These are phyloP conservation scores for Phasianus colchicus DNA, from an alignment of 2,113 vertebrate genomes.

Conservation along the genomic window DNA sequence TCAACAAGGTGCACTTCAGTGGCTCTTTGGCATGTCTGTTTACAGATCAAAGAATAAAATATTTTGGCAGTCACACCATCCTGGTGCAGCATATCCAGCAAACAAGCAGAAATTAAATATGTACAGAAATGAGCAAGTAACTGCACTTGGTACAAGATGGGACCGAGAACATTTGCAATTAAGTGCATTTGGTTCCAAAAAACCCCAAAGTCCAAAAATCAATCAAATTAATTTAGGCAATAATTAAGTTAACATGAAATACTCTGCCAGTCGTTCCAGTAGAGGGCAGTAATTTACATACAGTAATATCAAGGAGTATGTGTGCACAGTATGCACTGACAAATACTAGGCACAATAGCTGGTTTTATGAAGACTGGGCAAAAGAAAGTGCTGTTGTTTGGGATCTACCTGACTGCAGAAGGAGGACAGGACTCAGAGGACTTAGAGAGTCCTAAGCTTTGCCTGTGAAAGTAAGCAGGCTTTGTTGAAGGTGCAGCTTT, in stretches of 20 bases:
- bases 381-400: neutral
- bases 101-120: neutral
- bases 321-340: rapidly evolving
- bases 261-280: neutral
- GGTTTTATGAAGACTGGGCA: neutral
- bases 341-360: neutral
- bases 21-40: neutral
- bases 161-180: neutral
- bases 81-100: neutral
- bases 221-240: neutral
- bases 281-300: slow-evolving; percentile 67
- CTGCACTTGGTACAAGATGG: neutral
- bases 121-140: neutral
- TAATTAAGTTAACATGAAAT: neutral
- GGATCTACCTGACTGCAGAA: too few relatives aligned
- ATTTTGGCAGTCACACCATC: neutral
- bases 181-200: neutral
- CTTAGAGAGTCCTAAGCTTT: neutral
- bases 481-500: neutral
- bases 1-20: neutral
- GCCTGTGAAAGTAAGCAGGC: neutral
- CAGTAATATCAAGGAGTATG: neutral
- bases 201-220: neutral
- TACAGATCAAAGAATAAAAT: neutral
- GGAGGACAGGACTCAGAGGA: too few relatives aligned